Conservation (phyloP, 1,140 invertebrate genomes). For the Listronotus oregonensis region DNA sequence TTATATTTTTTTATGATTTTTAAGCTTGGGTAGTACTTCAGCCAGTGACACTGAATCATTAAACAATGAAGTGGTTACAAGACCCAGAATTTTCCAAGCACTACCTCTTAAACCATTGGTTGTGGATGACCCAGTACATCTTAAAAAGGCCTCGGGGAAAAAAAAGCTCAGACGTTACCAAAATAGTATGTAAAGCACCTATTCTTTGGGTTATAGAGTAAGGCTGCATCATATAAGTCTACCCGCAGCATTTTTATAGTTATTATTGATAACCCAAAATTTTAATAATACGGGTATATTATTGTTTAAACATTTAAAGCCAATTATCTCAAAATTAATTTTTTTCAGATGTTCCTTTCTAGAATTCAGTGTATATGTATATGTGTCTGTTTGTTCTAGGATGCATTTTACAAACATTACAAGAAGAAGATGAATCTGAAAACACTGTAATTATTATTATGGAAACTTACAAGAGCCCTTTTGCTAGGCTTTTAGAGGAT, state of each 20-base stretch:
- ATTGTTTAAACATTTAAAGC: too few species aligned
- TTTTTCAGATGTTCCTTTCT: too few species aligned
- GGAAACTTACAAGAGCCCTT: conserved; percentile 45
- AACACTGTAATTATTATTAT: conserved; percentile 33
- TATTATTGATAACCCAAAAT: too few species aligned
- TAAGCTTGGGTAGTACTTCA: conserved; percentile 41
- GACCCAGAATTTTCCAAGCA: conserved; percentile 3
- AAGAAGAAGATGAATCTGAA: conserved; percentile 44
- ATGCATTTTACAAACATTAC: conserved; percentile 41
- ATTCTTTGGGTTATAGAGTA: not conserved
- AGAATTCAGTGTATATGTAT: too few species aligned
- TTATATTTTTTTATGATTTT: conserved; percentile 16
- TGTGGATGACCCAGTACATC: conserved; percentile 72
- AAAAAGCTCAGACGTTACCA: conserved; percentile 84
- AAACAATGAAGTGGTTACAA: conserved; percentile 70
- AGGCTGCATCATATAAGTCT: conserved; percentile 5
- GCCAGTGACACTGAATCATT: conserved; percentile 63
- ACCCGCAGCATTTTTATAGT: not conserved
- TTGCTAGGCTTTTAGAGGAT: conserved; percentile 44
- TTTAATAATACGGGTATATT: too few species aligned
- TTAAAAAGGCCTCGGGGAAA: conserved; percentile 75
- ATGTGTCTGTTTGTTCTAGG: conserved; percentile 37
- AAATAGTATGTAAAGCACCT: conserved; percentile 56
- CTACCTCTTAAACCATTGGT: conserved; percentile 8
- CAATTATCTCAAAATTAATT: too few species aligned